Evolutionary conservation across 2,888 invertebrate genomes (phyloP).

Genomic region (Conops quadrifasciatus): DNA sequence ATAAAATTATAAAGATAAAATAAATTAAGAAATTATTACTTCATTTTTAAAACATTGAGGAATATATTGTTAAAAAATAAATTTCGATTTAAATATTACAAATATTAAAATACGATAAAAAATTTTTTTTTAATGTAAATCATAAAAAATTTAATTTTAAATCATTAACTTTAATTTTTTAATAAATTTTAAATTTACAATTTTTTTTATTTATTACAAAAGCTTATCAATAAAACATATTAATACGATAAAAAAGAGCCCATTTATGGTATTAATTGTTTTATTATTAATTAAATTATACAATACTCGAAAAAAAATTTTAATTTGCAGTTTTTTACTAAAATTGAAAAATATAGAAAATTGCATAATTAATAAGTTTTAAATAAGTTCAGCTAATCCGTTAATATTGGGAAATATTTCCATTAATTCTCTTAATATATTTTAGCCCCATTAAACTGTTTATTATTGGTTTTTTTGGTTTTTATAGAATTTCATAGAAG

Average conservation of each 20-base stretch:
- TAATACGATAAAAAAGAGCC: slow-evolving; percentile 63
- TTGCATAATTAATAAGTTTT: slow-evolving; percentile 7
- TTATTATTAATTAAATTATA: slow-evolving; percentile 18
- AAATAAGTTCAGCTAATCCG: background rate
- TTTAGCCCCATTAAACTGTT: too few species aligned
- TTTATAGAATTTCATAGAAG: too few species aligned
- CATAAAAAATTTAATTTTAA: too few species aligned
- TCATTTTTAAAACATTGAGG: background rate
- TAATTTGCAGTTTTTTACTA: background rate
- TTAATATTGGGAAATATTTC: too few species aligned
- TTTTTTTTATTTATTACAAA: too few species aligned
- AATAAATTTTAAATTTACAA: too few species aligned
- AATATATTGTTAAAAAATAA: too few species aligned
- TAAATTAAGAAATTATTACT: slow-evolving; percentile 21
- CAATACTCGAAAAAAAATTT: background rate
- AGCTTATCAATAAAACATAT: slow-evolving; percentile 5
- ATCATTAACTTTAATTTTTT: too few species aligned
- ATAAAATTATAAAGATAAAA: slow-evolving; percentile 25
- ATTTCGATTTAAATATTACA: background rate
- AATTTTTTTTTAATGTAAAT: background rate
- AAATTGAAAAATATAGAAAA: background rate
- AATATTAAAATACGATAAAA: background rate
- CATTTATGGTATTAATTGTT: slow-evolving; percentile 59
- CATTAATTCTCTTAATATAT: too few species aligned
- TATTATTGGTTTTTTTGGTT: too few species aligned